Evolutionary conservation across 2,888 invertebrate genomes (phyloP).

Genomic region (Lacanobia wlatinum): DNA sequence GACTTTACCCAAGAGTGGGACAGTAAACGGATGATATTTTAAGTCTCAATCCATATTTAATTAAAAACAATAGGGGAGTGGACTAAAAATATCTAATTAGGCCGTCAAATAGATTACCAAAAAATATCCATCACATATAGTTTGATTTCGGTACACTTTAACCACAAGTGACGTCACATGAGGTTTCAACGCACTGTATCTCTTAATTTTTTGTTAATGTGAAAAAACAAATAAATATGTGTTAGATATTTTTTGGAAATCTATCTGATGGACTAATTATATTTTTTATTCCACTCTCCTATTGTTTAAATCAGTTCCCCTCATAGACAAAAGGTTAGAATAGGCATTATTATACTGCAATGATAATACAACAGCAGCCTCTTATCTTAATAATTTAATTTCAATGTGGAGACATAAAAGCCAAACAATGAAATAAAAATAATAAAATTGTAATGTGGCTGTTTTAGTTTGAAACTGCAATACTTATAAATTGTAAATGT

Average conservation of each 20-base stretch:
- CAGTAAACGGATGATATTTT: neutral
- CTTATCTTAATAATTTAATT: neutral
- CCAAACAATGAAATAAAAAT: neutral
- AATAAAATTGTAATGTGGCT: neutral
- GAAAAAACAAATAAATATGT: too few species aligned
- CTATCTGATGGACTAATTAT: too few species aligned
- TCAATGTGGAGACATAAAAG: neutral
- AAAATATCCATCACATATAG: too few species aligned
- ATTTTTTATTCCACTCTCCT: too few species aligned
- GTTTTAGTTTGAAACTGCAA: constrained; percentile 1
- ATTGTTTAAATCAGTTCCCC: neutral
- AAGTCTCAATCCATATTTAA: neutral
- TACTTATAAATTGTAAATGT: neutral
- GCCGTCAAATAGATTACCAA: too few species aligned
- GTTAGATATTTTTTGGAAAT: too few species aligned
- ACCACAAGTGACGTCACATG: too few species aligned
- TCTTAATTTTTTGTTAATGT: too few species aligned
- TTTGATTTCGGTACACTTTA: too few species aligned
- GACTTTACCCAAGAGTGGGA: neutral
- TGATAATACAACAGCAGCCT: neutral
- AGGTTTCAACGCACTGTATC: too few species aligned
- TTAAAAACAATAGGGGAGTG: too few species aligned
- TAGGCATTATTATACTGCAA: neutral
- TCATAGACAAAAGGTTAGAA: neutral
- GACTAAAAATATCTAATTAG: too few species aligned